Base-by-base conservation (phyloP, 2,113 vertebrate genomes). In the Loxodonta africana region DNA sequence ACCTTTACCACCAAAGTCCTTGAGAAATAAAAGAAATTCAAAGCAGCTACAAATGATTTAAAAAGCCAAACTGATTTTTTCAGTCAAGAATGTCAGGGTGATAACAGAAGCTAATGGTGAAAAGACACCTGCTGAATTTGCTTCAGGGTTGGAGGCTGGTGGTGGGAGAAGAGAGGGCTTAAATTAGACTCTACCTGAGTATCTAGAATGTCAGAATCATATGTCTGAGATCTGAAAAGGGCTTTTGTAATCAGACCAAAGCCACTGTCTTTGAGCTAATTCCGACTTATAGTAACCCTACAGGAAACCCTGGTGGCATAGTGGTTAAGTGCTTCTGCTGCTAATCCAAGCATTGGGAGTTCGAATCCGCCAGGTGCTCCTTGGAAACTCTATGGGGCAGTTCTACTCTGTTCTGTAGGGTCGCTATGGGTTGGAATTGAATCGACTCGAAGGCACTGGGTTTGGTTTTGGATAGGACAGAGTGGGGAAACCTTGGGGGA, bases 1-100 rank as follows among this genome's bases (percentile, higher is more conserved):
- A 71, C 71, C 15, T 94, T 92, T 92, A 63, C 71, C 48, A 83
- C 33, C 23, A 60, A 91, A 83, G 25, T 87, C 69, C 67, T 98
- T 95, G 94, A 95, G 78, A 91, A 91, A 94, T 28, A 73, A 85
- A 95, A 53, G 73, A 84, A 88, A 88, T 60, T 69, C 53, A 74
- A 94, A 86, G 74, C 33, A 80, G n/a, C 74, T 86, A 85, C 25
- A 41, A 26, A 18, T 88, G 12, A 67, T 80, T 51, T 90, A 46
- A 78, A 83, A 85, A 78, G 15, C 60, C 78, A 91, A 71, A 25
- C n/a, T 80, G 25, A 20, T 69, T 85, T 74, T 91, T 88, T 90
- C 92, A 46, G 28, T 88, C 83, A 60, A 53, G 65, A 92, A 77
- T n/a, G 21, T 26, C 86, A 44, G 53, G 65, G 33, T 84, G 74